Evolutionary conservation across 1,140 invertebrate genomes (phyloP), one percentile per base, ranked within the genome.

Genomic region (Aleiodes sp.): DNA sequence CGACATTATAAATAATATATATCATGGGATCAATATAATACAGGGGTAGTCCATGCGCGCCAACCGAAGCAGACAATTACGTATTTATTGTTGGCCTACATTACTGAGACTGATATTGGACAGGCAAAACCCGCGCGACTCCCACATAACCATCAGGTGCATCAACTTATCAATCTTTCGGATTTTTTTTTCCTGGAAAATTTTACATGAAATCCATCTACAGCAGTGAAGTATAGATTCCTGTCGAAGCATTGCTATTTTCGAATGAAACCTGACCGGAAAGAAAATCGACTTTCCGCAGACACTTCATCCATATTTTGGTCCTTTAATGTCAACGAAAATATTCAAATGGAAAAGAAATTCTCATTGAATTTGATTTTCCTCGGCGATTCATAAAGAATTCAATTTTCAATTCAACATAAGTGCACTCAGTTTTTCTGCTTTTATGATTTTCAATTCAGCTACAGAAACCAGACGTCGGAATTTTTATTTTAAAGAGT

Each of bases 31-130:
- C 65, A 67, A 67, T 67, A 67, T 67, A 67, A 60, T 60, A 67
- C 35, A 14, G 56, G 24, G 65, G 41, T 35, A 60, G 52, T 39
- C 10, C 33, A 56, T 69, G 60, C 41, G 41, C 29, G 41, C 61
- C 31, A 33, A 29, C n/a, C 35, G 16, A 26, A 69, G 59, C 39
- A 24, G 9, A 63, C 67, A 76, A 79, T 81, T 75, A 80, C 70
- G 77, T 81, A 81, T 81, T 81, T 79, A 81, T 71, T 59, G 43
- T 19, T 76, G 79, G 76, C 76, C 80, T 80, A 81, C 75, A 81
- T 81, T 71, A 52, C 46, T 16, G 46, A 16, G 16, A 21, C 46
- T 52, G 46, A 52, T 46, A 73, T 66, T 60, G 29, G 59, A 62
- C 57, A 52, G 46, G 46, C 10, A 52, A 24, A 52, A 19, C n/a